These are phyloP conservation scores for Burhinus bistriatus DNA, from an alignment of 2,113 vertebrate genomes.

Conservation along the genomic window DNA sequence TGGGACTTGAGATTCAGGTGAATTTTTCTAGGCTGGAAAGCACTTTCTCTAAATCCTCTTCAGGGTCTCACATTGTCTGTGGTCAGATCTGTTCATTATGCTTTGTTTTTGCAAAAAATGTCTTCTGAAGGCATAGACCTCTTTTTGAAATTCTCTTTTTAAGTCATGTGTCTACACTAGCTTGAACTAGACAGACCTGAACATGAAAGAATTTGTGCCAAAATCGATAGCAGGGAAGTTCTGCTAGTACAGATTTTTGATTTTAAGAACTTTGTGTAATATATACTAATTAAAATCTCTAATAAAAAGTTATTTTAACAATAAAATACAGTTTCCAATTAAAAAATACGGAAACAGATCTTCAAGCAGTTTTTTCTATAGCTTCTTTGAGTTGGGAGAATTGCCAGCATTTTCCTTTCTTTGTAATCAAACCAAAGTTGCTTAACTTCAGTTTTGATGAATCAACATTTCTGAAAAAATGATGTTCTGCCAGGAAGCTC, in stretches of 20 bases:
- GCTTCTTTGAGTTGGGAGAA: background rate
- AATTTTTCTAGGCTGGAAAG: background rate
- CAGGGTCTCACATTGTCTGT: background rate
- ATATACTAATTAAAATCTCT: background rate
- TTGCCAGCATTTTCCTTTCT: background rate
- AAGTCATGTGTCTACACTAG: background rate
- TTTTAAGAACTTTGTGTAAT: background rate
- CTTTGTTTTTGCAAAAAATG: background rate
- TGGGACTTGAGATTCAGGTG: background rate
- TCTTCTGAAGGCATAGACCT: background rate
- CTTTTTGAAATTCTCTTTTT: background rate
- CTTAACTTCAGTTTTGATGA: constrained; percentile 8
- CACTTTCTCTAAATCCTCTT: background rate
- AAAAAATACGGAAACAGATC: background rate
- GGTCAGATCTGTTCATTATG: background rate
- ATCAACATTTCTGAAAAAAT: background rate
- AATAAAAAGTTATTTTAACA: background rate
- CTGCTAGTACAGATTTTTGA: background rate
- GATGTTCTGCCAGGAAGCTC: background rate
- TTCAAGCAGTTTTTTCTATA: background rate
- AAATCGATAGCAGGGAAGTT: background rate
- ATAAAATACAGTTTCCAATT: background rate
- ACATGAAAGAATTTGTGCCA: background rate
- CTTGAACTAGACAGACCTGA: background rate
- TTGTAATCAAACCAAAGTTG: background rate